Conservation (phyloP, 2,113 vertebrate genomes). For the Nyctibius bracteatus region DNA sequence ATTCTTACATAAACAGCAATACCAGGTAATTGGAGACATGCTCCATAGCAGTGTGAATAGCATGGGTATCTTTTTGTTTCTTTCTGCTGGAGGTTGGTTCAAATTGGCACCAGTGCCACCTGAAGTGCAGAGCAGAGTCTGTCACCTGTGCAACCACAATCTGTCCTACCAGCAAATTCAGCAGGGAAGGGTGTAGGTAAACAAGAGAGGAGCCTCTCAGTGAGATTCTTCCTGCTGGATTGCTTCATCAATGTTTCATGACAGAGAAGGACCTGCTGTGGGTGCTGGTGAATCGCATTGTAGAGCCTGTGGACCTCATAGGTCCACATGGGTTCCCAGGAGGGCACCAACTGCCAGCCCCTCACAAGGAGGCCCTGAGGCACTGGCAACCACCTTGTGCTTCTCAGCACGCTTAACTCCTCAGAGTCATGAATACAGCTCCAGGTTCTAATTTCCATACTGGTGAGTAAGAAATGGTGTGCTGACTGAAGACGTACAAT, state of each 20-base stretch:
- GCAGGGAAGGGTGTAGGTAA: not conserved
- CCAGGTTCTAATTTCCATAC: not conserved
- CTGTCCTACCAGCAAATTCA: not conserved
- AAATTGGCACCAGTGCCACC: not conserved
- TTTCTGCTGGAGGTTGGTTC: not conserved
- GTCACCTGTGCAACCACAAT: not conserved
- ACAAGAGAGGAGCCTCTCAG: not conserved
- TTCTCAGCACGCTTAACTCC: not conserved
- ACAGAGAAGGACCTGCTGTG: not conserved
- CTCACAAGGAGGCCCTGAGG: not conserved
- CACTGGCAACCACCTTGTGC: not conserved
- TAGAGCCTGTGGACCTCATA: not conserved
- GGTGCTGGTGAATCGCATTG: rapidly evolving
- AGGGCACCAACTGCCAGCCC: not conserved
- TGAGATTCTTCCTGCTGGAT: not conserved
- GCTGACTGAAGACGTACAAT: not conserved
- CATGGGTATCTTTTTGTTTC: not conserved
- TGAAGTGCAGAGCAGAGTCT: not conserved
- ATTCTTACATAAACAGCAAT: not conserved
- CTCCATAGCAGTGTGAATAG: not conserved
- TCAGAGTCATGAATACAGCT: not conserved
- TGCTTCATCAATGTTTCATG: not conserved
- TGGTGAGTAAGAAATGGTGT: not conserved
- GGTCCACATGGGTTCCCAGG: not conserved
- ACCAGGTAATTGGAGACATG: not conserved